Conservation (phyloP, 23 tunicate genomes). For the Trididemnum nubilum region DNA sequence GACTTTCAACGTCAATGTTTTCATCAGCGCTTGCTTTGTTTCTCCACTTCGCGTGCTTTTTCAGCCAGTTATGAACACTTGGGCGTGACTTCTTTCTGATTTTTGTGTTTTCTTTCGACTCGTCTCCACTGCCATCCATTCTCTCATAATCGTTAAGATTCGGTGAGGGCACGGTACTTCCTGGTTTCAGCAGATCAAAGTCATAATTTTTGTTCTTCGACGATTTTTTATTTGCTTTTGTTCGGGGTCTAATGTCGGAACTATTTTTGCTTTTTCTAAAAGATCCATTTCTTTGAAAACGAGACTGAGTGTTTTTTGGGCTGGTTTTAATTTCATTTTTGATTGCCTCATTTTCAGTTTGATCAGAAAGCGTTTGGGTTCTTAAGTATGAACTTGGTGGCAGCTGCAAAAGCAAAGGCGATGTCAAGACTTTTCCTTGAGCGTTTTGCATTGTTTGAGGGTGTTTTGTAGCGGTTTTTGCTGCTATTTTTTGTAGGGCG, state of each 20-base stretch:
- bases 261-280: not conserved
- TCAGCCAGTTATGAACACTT: conserved; percentile 53
- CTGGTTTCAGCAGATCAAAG: not conserved
- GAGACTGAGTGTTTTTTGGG: not conserved
- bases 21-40: not conserved
- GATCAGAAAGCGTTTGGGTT: not conserved
- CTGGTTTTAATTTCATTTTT: no score
- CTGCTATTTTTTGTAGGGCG: not conserved
- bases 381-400: not conserved
- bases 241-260: not conserved
- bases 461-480: not conserved
- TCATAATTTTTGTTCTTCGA: not conserved
- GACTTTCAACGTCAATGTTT: not conserved
- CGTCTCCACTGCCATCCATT: not conserved
- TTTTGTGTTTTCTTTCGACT: conserved; percentile 1
- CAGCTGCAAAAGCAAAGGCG: not conserved
- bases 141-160: not conserved
- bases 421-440: not conserved
- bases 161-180: not conserved
- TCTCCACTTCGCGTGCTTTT: conserved; percentile 50
- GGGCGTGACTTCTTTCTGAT: conserved; percentile 28
- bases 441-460: not conserved
- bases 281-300: not conserved
- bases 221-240: not conserved
- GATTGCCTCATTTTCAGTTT: not conserved